These are phyloP conservation scores for Melanotaenia boesemani DNA, from an alignment of 2,797 vertebrate species.

Conservation along the genomic window DNA sequence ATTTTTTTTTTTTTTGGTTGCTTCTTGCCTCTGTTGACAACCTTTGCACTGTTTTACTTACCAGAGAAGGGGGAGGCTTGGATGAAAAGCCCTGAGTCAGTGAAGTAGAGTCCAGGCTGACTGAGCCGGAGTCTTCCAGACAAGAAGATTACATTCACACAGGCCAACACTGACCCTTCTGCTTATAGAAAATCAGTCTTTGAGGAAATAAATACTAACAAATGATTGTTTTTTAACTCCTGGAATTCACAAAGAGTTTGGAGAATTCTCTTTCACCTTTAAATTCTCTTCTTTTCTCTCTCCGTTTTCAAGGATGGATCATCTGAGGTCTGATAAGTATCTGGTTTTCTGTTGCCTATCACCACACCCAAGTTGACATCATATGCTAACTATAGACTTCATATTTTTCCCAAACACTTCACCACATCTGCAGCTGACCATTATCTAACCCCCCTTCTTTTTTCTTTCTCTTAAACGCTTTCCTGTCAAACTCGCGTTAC, in stretches of 20 bases:
- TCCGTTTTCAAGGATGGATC: constrained; percentile 17
- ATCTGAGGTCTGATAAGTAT: constrained; percentile 11
- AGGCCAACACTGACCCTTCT: constrained; percentile 17
- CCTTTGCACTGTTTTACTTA: constrained; percentile 29
- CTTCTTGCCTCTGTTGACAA: constrained; percentile 26
- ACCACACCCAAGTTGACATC: constrained; percentile 61
- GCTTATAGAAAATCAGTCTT: constrained; percentile 38
- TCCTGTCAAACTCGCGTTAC: constrained; percentile 32
- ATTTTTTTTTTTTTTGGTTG: not conserved
- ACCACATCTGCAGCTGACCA: constrained; percentile 32
- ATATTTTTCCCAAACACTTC: constrained; percentile 20
- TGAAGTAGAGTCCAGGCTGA: constrained; percentile 38
- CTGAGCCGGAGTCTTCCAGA: constrained; percentile 41
- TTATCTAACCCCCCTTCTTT: constrained; percentile 34
- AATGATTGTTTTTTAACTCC: not conserved
- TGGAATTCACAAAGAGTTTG: not conserved
- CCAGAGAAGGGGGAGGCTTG: constrained; percentile 28
- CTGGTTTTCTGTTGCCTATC: constrained; percentile 35
- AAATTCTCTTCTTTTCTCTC: not conserved
- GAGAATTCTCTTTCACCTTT: not conserved
- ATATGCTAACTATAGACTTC: constrained; percentile 52
- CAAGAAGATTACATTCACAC: constrained; percentile 51
- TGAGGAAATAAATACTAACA: constrained; percentile 27
- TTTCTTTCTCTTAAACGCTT: constrained; percentile 33
- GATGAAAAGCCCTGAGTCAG: constrained; percentile 52